Evolutionary conservation across 2,113 vertebrate genomes (phyloP).

Genomic region (Lamprologus tigripictilis): DNA sequence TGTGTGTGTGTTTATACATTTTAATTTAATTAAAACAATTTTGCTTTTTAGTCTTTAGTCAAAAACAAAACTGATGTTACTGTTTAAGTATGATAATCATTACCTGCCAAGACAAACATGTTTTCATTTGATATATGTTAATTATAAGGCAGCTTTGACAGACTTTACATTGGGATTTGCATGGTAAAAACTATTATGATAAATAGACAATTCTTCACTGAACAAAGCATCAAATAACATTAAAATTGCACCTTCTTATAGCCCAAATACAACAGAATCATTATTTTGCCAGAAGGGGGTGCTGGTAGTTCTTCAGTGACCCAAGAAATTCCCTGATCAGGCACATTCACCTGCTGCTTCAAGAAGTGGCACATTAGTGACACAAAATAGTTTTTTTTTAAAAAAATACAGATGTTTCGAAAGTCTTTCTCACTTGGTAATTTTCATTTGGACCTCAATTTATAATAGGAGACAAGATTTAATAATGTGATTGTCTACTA

Average conservation of each 20-base stretch:
- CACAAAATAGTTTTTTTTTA: rapidly evolving
- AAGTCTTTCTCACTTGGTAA: not conserved
- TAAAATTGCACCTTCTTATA: not conserved
- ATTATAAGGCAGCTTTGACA: not conserved
- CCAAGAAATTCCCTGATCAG: not conserved
- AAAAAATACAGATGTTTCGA: not conserved
- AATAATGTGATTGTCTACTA: not conserved
- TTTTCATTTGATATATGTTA: not conserved
- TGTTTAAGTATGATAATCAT: not conserved
- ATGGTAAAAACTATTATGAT: not conserved
- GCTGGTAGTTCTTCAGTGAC: not conserved
- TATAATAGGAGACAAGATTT: not conserved
- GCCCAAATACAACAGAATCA: not conserved
- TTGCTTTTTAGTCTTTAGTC: not conserved
- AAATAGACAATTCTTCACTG: not conserved
- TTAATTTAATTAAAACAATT: not conserved
- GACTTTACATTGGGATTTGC: not conserved
- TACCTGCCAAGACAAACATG: not conserved
- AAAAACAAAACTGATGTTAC: not conserved
- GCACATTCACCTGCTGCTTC: not conserved
- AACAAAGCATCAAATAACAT: not conserved
- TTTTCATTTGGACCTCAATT: not conserved
- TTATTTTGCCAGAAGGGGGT: conserved; percentile 10
- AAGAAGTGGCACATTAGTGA: not conserved
- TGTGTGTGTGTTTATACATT: not conserved